Evolutionary conservation across 2,113 vertebrate genomes (phyloP).

Genomic region (Antechinus flavipes): DNA sequence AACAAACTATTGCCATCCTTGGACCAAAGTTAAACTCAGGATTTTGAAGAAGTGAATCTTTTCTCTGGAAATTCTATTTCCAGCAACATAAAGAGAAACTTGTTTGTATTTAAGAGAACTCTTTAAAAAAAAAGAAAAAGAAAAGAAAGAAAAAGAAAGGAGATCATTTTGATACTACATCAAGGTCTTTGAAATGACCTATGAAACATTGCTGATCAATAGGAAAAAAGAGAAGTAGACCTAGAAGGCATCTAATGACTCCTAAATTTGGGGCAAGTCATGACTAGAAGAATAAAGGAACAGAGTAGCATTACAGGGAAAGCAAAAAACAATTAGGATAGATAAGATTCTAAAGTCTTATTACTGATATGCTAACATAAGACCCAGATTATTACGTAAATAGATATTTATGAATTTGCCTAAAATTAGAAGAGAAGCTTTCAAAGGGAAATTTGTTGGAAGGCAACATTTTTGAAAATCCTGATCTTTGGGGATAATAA

Average conservation of each 20-base stretch:
- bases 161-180: constrained; percentile 24
- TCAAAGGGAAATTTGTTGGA: not conserved
- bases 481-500: not conserved
- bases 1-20: constrained; percentile 25
- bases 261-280: not conserved
- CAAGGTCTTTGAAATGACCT: constrained; percentile 53
- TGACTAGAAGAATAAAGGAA: not conserved
- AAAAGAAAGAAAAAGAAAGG: constrained; percentile 47
- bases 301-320: not conserved
- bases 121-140: constrained; percentile 19
- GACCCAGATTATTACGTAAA: not conserved
- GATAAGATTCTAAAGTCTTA: not conserved
- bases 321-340: not conserved
- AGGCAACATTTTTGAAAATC: not conserved
- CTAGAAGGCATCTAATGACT: constrained; percentile 45
- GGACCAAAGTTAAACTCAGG: constrained; percentile 45
- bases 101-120: constrained; percentile 31
- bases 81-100: constrained; percentile 50
- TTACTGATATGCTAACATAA: not conserved
- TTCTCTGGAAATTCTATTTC: constrained; percentile 50
- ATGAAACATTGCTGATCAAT: constrained; percentile 22
- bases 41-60: constrained; percentile 43
- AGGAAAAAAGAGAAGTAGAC: constrained; percentile 5
- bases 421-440: constrained; percentile 1
- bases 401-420: not conserved